A percentile compares a stretch with the other conserved stretches of the same genome.
Evolutionary conservation across 2,888 invertebrate genomes (phyloP).

Genomic region (Elaeidobius kamerunicus): DNA sequence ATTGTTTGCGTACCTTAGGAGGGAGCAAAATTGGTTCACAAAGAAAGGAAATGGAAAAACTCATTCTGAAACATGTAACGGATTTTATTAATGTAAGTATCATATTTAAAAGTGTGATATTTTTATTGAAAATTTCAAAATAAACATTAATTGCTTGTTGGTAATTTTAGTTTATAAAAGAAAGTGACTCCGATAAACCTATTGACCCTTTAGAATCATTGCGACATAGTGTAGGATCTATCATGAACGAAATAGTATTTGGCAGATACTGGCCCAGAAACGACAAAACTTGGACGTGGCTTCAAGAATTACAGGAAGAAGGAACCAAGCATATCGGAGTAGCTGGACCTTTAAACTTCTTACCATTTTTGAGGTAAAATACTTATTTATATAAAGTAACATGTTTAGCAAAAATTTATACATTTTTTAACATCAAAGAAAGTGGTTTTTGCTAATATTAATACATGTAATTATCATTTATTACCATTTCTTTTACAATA

Average conservation of each 20-base stretch:
- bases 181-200: constrained; percentile 17
- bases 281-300: constrained; percentile 73
- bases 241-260: constrained; percentile 74
- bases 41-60: constrained; percentile 59
- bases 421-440: too few species aligned
- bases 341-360: constrained; percentile 78
- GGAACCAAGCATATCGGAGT: constrained; percentile 81
- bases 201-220: constrained; percentile 57
- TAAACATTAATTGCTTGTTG: constrained; percentile 1
- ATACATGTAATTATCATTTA: too few species aligned
- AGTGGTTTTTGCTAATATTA: too few species aligned
- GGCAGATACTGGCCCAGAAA: constrained; percentile 67
- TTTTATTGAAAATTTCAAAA: neutral
- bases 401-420: too few species aligned
- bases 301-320: constrained; percentile 76
- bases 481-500: too few species aligned
- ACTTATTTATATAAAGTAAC: neutral
- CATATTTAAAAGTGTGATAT: neutral
- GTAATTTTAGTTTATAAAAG: constrained; percentile 10
- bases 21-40: constrained; percentile 63
- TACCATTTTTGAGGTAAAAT: constrained; percentile 58
- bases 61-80: constrained; percentile 60
- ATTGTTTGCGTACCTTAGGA: constrained; percentile 72
- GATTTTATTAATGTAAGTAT: constrained; percentile 59
- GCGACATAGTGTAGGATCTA: constrained; percentile 72